A percentile compares a stretch with the other conserved stretches of the same genome.
phyloP scores from a whole-genome alignment of 2,888 invertebrate species.

The Carcina quercana region DNA sequence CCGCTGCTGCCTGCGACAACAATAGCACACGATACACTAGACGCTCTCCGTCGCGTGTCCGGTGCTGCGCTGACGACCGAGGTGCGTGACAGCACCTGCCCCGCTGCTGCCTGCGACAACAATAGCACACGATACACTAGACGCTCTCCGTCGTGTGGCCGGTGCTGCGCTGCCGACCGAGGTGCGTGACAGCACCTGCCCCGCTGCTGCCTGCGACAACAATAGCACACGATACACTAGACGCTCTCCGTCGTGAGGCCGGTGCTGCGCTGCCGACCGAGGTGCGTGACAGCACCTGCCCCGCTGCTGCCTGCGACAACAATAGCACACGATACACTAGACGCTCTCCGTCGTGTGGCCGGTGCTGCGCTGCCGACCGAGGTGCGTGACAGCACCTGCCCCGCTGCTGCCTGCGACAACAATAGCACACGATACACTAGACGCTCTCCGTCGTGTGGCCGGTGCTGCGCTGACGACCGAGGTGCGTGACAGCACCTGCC shows the following conservation, averaged over 20 bases:
- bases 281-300: background rate
- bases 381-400: background rate
- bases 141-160: conserved; percentile 19
- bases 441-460: conserved; percentile 20
- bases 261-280: too few species aligned
- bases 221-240: too few species aligned
- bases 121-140: too few species aligned
- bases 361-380: too few species aligned
- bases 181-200: background rate
- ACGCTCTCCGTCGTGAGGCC: conserved; percentile 20
- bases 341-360: conserved; percentile 20
- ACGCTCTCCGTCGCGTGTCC: conserved; percentile 80
- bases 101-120: conserved; percentile 18
- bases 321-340: too few species aligned
- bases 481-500: background rate
- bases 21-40: too few species aligned
- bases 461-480: too few species aligned
- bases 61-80: conserved; percentile 2
- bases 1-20: conserved; percentile 18
- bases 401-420: background rate
- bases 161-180: background rate
- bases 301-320: background rate
- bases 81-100: conserved; percentile 15
- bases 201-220: background rate
- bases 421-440: too few species aligned